These are phyloP conservation scores for Halcyon chelicuti DNA, from an alignment of 2,797 vertebrate species.

Conservation along the genomic window DNA sequence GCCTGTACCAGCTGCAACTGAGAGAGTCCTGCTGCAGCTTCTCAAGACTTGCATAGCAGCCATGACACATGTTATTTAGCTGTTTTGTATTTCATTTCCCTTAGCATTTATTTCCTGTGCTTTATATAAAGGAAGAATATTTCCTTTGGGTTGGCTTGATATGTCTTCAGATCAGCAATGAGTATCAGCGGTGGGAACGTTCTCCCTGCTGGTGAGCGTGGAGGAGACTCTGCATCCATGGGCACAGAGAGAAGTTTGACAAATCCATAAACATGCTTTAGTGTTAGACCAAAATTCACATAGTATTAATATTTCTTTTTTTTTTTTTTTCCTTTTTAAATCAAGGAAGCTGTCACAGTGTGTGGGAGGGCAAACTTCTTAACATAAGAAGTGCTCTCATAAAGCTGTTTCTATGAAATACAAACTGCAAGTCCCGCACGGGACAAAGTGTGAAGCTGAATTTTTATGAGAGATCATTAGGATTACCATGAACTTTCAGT, in stretches of 20 bases:
- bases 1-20: fast-evolving
- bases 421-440: conserved; percentile 33
- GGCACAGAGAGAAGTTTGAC: not conserved
- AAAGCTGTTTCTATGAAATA: conserved; percentile 56
- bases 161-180: not conserved
- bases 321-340: not conserved
- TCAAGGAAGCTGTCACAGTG: not conserved
- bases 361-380: conserved; percentile 39
- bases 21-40: not conserved
- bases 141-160: not conserved
- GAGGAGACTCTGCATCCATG: not conserved
- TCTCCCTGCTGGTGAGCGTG: not conserved
- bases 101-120: not conserved
- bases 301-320: not conserved
- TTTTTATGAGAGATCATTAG: conserved; percentile 64
- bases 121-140: not conserved
- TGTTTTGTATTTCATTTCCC: not conserved
- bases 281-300: not conserved
- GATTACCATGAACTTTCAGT: conserved; percentile 66
- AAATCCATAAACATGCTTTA: not conserved
- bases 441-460: conserved; percentile 59
- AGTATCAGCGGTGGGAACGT: not conserved
- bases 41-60: not conserved
- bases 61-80: not conserved
- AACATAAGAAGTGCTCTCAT: conserved; percentile 63